Evolutionary conservation across 1,140 invertebrate genomes (phyloP).

Genomic region (Solenopsis fugax): DNA sequence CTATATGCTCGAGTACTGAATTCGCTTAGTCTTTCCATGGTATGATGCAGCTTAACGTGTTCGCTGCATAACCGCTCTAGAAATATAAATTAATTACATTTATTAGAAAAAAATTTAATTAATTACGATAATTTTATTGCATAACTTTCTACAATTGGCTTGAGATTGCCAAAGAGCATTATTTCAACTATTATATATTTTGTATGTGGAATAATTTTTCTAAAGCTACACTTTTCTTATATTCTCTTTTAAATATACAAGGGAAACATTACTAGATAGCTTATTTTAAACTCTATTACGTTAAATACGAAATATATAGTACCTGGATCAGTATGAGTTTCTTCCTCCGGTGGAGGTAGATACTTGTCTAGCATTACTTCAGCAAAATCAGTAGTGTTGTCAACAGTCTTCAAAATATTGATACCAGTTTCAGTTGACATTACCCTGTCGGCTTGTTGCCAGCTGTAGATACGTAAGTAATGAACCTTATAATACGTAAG

Average conservation of each 20-base stretch:
- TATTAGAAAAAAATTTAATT: slow-evolving; percentile 14
- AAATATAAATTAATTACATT: slow-evolving; percentile 48
- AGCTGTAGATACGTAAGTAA: slow-evolving; percentile 82
- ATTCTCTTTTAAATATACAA: not conserved
- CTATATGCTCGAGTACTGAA: slow-evolving; percentile 79
- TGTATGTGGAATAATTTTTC: not conserved
- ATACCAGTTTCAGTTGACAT: slow-evolving; percentile 83
- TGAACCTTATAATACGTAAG: slow-evolving; percentile 81
- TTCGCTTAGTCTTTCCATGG: slow-evolving; percentile 79
- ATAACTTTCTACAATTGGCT: not conserved
- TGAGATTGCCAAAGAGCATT: not conserved
- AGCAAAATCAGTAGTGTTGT: slow-evolving; percentile 79
- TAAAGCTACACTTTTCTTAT: not conserved
- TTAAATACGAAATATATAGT: not conserved
- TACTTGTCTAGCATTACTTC: slow-evolving; percentile 82
- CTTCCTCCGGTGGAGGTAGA: slow-evolving; percentile 77
- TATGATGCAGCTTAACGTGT: slow-evolving; percentile 81
- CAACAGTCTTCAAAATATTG: slow-evolving; percentile 81
- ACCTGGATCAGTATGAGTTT: slow-evolving; percentile 75
- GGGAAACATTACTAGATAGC: not conserved
- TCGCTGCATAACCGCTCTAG: slow-evolving; percentile 78
- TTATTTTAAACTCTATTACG: slow-evolving; percentile 5
- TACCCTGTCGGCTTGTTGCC: slow-evolving; percentile 81
- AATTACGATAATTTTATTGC: slow-evolving; percentile 2
- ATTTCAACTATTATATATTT: not conserved